phyloP scores from a whole-genome alignment of 53 echinoderm and acorn worm species.

The Luidia sarsii region DNA sequence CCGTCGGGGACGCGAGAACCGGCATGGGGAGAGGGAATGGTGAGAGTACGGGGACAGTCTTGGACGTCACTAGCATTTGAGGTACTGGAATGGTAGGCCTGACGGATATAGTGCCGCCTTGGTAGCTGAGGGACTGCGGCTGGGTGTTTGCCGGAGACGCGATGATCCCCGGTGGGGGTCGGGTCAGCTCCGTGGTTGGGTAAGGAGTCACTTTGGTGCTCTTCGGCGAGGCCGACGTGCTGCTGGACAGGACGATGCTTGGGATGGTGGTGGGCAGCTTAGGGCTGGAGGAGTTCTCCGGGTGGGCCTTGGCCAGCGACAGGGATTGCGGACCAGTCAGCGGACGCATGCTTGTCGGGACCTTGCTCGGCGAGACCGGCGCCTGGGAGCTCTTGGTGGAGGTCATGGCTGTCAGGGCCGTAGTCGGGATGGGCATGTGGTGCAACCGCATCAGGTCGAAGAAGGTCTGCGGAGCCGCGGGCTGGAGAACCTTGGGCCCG shows the following conservation, averaged over 20 bases:
- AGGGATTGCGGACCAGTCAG: slow-evolving; percentile 16
- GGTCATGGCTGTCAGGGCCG: slow-evolving; percentile 9
- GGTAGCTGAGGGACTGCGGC: slow-evolving; percentile 69
- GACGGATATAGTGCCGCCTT: slow-evolving; percentile 87
- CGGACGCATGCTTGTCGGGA: not conserved
- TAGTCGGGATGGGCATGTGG: slow-evolving; percentile 26
- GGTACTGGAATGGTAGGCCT: slow-evolving; percentile 55
- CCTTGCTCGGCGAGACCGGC: not conserved
- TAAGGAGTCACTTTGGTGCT: not conserved
- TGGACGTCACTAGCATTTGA: slow-evolving; percentile 38
- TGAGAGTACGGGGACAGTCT: slow-evolving; percentile 46
- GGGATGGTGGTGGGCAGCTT: slow-evolving; percentile 27
- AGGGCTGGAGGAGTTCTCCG: slow-evolving; percentile 32
- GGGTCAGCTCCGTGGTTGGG: slow-evolving; percentile 56
- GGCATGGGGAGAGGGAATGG: slow-evolving; percentile 18
- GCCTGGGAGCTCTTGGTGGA: slow-evolving; percentile 20
- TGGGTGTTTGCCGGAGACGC: slow-evolving; percentile 1
- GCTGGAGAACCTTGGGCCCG: not conserved
- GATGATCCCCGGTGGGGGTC: slow-evolving; percentile 33
- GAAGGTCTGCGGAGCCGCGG: slow-evolving; percentile 31
- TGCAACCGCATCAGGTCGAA: slow-evolving; percentile 53
- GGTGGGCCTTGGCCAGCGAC: slow-evolving; percentile 12
- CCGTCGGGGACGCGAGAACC: not conserved
- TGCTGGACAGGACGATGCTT: slow-evolving; percentile 37
- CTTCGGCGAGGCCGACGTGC: slow-evolving; percentile 6